Conservation (phyloP, 2,888 invertebrate genomes). For the Lamproptera curius region DNA sequence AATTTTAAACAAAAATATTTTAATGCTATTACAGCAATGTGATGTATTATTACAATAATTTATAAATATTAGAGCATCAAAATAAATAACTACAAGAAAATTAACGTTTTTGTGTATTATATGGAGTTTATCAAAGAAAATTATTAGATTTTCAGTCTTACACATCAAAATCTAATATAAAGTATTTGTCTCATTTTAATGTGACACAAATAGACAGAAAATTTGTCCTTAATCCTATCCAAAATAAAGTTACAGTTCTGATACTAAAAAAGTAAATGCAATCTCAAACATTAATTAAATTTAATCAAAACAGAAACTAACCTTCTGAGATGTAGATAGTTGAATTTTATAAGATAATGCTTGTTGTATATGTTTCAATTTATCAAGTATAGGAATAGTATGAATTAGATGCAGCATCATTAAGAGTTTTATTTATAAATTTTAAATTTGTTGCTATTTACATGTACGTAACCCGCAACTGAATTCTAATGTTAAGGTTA, state of each 20-base stretch:
- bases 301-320: conserved; percentile 41
- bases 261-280: not conserved
- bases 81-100: too few relatives aligned
- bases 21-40: not conserved
- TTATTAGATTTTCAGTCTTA: too few relatives aligned
- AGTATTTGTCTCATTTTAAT: too few relatives aligned
- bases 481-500: conserved; percentile 35
- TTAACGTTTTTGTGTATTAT: too few relatives aligned
- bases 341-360: conserved; percentile 69
- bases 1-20: conserved; percentile 24
- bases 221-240: too few relatives aligned
- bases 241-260: too few relatives aligned
- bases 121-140: too few relatives aligned
- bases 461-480: conserved; percentile 15
- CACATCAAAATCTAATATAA: too few relatives aligned
- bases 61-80: too few relatives aligned
- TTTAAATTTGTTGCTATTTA: conserved; percentile 19
- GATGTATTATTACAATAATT: too few relatives aligned
- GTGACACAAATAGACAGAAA: too few relatives aligned
- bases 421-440: conserved; percentile 13
- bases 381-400: conserved; percentile 74
- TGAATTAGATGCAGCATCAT: conserved; percentile 74
- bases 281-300: not conserved
- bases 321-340: conserved; percentile 84
- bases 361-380: conserved; percentile 74